Percentiles rank a stretch among this genome's conserved stretches.
phyloP scores from a whole-genome alignment of 2,797 vertebrate genomes.

The Karalla daura region DNA sequence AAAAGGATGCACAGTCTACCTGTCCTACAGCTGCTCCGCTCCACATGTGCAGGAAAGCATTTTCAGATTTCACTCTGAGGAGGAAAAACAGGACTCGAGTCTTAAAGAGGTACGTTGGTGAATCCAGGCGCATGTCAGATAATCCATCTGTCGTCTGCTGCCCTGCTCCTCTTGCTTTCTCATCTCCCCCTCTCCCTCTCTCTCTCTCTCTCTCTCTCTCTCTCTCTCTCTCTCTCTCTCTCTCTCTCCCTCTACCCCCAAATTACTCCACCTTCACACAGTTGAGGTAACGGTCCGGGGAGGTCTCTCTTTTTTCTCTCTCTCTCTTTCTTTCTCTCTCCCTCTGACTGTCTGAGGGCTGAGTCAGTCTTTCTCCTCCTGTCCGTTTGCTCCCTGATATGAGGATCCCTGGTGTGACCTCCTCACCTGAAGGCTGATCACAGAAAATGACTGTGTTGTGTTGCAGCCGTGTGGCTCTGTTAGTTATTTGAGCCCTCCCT shows the following conservation, averaged over 20 bases:
- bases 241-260: constrained; percentile 38
- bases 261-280: constrained; percentile 73
- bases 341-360: constrained; percentile 18
- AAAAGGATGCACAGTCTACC: constrained; percentile 37
- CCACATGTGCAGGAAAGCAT: constrained; percentile 47
- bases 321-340: too few relatives aligned
- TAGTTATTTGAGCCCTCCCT: constrained; percentile 75
- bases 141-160: constrained; percentile 70
- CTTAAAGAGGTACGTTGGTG: constrained; percentile 52
- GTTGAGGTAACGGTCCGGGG: constrained; percentile 57
- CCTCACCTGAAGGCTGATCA: constrained; percentile 76
- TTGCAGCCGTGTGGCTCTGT: constrained; percentile 57
- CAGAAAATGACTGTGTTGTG: constrained; percentile 76
- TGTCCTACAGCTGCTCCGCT: constrained; percentile 31
- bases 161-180: constrained; percentile 49
- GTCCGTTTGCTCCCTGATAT: constrained; percentile 47
- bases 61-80: constrained; percentile 50
- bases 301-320: constrained; percentile 51
- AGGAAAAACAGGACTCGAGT: constrained; percentile 49
- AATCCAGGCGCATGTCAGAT: constrained; percentile 64
- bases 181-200: constrained; percentile 49
- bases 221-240: constrained; percentile 17
- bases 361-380: constrained; percentile 43
- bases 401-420: constrained; percentile 68
- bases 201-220: constrained; percentile 54